Conservation (phyloP, 2,113 vertebrate genomes). For the Heteronetta atricapilla region DNA sequence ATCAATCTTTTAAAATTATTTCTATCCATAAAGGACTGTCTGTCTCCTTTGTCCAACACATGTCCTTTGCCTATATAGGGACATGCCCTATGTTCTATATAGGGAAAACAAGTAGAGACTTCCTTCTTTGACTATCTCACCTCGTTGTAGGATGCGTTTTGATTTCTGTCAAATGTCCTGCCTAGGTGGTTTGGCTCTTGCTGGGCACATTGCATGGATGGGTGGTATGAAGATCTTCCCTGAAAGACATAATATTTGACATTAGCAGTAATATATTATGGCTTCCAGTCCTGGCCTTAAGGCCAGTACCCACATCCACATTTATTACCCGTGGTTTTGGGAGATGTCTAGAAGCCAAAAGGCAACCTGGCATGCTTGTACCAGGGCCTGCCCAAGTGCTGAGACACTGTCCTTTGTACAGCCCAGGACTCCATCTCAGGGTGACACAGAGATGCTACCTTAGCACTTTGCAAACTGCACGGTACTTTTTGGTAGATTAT, state of each 20-base stretch:
- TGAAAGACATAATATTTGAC: background rate
- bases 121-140: background rate
- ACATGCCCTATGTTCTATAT: fast-evolving
- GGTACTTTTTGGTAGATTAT: background rate
- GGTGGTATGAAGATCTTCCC: background rate
- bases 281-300: background rate
- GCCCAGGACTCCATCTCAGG: background rate
- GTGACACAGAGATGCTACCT: background rate
- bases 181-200: background rate
- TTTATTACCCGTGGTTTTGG: background rate
- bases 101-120: background rate
- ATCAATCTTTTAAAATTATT: background rate
- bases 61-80: fast-evolving
- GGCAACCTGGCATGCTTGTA: too few relatives aligned
- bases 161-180: background rate
- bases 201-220: background rate
- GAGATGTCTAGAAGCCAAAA: background rate
- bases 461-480: too few relatives aligned
- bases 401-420: background rate
- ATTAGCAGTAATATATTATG: background rate
- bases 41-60: background rate
- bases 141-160: background rate
- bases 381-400: background rate
- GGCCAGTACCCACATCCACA: background rate
- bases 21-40: background rate